Conservation (phyloP, 1,140 invertebrate species). For the Sminthurides bifidus region DNA sequence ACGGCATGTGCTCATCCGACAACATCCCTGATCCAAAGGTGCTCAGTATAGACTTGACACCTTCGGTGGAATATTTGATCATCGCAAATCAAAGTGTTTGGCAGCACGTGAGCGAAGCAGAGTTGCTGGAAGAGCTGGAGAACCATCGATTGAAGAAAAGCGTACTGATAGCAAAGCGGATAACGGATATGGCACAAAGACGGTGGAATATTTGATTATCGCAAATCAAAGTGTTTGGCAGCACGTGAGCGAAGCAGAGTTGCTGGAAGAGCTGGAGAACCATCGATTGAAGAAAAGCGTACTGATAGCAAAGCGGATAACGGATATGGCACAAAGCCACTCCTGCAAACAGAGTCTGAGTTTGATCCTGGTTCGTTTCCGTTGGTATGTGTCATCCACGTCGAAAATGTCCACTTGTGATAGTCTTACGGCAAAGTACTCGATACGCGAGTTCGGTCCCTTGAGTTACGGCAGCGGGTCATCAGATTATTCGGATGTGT, state of each 20-base stretch:
- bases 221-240: conserved; percentile 67
- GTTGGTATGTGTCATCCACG: conserved; percentile 20
- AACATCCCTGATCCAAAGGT: conserved; percentile 57
- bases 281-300: conserved; percentile 49
- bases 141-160: conserved; percentile 53
- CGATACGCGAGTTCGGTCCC: conserved; percentile 25
- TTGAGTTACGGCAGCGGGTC: conserved; percentile 28
- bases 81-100: conserved; percentile 64
- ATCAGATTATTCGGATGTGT: conserved; percentile 28
- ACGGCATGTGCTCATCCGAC: no score
- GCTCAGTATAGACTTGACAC: conserved; percentile 58
- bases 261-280: conserved; percentile 61
- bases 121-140: conserved; percentile 61
- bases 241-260: conserved; percentile 57
- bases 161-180: conserved; percentile 56
- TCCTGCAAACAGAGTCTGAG: conserved; percentile 62
- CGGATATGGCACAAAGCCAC: conserved; percentile 40
- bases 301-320: conserved; percentile 62
- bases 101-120: conserved; percentile 59
- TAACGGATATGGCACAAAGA: conserved; percentile 59
- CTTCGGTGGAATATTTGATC: conserved; percentile 68
- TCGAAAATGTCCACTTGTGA: neutral
- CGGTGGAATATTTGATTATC: conserved; percentile 67
- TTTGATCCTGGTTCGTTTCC: conserved; percentile 52
- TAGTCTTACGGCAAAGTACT: neutral